phyloP scores from a whole-genome alignment of 2,113 vertebrate genomes.

The Sarotherodon lohbergeri region DNA sequence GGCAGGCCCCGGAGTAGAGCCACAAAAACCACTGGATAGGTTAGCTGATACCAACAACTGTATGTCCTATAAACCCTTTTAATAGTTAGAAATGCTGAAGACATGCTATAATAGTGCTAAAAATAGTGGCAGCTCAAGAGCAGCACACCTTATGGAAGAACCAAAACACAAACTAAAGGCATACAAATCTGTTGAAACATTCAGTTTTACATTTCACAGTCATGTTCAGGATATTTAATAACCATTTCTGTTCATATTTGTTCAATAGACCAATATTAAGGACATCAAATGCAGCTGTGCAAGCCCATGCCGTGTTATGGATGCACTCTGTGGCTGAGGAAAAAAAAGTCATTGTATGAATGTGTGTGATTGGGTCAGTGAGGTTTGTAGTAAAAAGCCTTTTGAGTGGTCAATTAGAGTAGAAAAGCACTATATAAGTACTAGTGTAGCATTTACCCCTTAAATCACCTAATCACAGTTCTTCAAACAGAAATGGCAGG shows the following conservation, averaged over 20 bases:
- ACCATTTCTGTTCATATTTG: rapidly evolving
- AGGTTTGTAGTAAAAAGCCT: neutral
- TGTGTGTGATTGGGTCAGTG: rapidly evolving
- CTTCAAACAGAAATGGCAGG: neutral
- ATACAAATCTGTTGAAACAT: neutral
- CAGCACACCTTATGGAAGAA: neutral
- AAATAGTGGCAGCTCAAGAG: rapidly evolving
- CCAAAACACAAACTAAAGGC: neutral
- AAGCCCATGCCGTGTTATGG: rapidly evolving
- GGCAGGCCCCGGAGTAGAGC: neutral
- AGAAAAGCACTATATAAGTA: neutral
- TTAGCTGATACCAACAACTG: neutral
- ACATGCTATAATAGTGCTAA: neutral
- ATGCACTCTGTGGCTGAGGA: too few relatives aligned
- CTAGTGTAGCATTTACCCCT: neutral
- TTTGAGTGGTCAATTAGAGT: neutral
- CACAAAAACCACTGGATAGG: neutral
- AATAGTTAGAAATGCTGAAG: neutral
- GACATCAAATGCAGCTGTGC: neutral
- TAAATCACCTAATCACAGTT: neutral
- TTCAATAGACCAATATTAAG: neutral
- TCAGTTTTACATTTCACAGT: neutral
- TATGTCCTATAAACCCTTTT: neutral
- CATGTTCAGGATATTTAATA: neutral
- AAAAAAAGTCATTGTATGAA: too few relatives aligned